phyloP scores from a whole-genome alignment of 1,140 invertebrate genomes.

The Homarus americanus region DNA sequence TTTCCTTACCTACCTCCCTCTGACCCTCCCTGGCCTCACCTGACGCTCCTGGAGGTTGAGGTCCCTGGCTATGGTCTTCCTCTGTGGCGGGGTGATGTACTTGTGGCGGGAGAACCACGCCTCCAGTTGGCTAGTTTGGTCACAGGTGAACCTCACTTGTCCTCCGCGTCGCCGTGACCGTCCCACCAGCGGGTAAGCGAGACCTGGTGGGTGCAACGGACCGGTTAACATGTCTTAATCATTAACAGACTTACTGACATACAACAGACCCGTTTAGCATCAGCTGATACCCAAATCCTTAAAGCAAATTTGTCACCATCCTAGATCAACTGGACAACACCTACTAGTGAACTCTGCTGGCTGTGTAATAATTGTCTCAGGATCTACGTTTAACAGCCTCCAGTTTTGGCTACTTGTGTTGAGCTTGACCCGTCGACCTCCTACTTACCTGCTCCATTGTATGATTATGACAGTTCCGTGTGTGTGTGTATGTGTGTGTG shows the following conservation, averaged over 20 bases:
- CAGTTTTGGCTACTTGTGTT: too few species aligned
- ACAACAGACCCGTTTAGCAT: neutral
- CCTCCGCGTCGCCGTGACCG: constrained; percentile 55
- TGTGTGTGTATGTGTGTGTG: too few species aligned
- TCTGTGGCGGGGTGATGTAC: constrained; percentile 70
- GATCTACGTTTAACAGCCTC: too few species aligned
- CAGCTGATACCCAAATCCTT: neutral
- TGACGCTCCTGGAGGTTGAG: constrained; percentile 71
- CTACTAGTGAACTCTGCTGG: too few species aligned
- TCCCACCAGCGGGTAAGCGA: neutral
- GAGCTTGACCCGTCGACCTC: too few species aligned
- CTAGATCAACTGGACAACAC: too few species aligned
- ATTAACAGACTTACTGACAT: neutral
- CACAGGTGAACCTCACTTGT: constrained; percentile 61
- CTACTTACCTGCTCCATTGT: too few species aligned
- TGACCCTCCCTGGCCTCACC: constrained; percentile 50
- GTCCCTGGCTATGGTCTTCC: constrained; percentile 65
- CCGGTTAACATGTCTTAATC: too few species aligned
- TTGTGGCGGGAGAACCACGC: constrained; percentile 55
- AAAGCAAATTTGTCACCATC: too few species aligned
- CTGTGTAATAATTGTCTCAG: too few species aligned
- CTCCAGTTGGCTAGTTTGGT: constrained; percentile 67
- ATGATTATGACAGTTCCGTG: too few species aligned
- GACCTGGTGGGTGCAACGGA: constrained; percentile 4
- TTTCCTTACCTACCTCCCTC: constrained; percentile 43